phyloP scores from a whole-genome alignment of 1,140 invertebrate species.

The Papilio aristodemus region DNA sequence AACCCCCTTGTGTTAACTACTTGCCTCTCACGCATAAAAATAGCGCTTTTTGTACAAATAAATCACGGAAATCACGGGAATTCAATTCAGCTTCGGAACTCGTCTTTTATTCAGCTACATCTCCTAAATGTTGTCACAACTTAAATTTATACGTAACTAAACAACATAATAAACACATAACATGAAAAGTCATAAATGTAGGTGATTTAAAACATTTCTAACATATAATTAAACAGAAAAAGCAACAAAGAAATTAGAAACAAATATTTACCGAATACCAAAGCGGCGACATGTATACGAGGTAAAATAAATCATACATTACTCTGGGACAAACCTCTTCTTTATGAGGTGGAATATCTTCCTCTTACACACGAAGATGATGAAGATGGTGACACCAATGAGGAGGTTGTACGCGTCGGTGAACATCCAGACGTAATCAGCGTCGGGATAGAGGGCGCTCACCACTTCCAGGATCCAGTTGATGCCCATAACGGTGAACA shows the following conservation, averaged over 20 bases:
- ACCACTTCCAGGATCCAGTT: constrained; percentile 71
- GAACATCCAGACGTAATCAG: constrained; percentile 49
- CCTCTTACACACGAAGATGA: constrained; percentile 79
- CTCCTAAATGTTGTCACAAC: too few relatives aligned
- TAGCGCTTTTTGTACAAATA: too few relatives aligned
- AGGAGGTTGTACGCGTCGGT: constrained; percentile 70
- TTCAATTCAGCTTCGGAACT: too few relatives aligned
- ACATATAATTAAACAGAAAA: background rate
- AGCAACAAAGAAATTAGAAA: constrained; percentile 12
- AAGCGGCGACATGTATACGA: constrained; percentile 28
- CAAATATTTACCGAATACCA: background rate
- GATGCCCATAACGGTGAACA: constrained; percentile 72
- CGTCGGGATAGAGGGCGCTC: constrained; percentile 56
- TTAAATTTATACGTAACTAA: too few relatives aligned
- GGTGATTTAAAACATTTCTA: background rate
- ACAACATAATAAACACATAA: too few relatives aligned
- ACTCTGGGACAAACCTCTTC: constrained; percentile 61
- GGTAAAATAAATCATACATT: constrained; percentile 32
- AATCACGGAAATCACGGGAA: too few relatives aligned
- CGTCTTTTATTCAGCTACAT: too few relatives aligned
- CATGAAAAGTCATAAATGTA: too few relatives aligned
- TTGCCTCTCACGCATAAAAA: too few relatives aligned
- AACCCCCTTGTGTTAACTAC: too few relatives aligned
- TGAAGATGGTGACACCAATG: constrained; percentile 74
- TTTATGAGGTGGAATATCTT: constrained; percentile 71